Evolutionary conservation across 1,140 invertebrate genomes (phyloP), one percentile per base, ranked within the genome.

Genomic region (Drosophila carrolli): DNA sequence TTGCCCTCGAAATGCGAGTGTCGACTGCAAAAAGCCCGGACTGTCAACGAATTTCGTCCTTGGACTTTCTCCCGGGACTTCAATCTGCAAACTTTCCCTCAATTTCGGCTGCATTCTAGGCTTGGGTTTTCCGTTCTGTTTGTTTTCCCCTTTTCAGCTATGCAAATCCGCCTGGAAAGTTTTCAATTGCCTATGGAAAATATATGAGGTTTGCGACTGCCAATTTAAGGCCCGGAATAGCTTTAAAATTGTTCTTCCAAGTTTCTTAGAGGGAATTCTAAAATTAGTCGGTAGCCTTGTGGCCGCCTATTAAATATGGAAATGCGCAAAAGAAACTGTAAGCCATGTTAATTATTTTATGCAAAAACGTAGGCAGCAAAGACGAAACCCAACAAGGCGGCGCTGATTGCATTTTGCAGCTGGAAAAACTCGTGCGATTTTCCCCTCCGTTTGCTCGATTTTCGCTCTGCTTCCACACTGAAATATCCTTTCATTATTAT

Each of bases 271-370:
- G 0, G 32, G 47, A 68, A 46, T 68, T 51, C 43, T 74, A 63
- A 63, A 74, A 62, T 73, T 74, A 41, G 51, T 35, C 29, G 29
- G 19, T 47, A 11, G 50, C 27, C 40, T 19, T 37, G 48, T 32
- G 47, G 1, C n/a, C 10, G n/a, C 29, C 75, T 68, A 68, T 85
- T 85, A 88, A 85, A 77, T 81, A 86, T 85, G 83, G 51, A 86
- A 88, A 88, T 88, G 61, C 46, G 47, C 27, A 38, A 5, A 46
- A 44, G 74, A 63, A 86, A 85, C 55, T 81, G 67, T 81, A 85
- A 75, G 78, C 78, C 61, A 57, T 38, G 78, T 86, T 86, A 86
- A 85, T 86, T 85, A 81, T 85, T 85, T 85, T 85, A 75, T 78
- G 82, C 78, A 63, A 81, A 70, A 60, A 57, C 41, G 63, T 50